Evolutionary conservation across 2,797 vertebrate species (phyloP).

Genomic region (Geotrypetes seraphini): DNA sequence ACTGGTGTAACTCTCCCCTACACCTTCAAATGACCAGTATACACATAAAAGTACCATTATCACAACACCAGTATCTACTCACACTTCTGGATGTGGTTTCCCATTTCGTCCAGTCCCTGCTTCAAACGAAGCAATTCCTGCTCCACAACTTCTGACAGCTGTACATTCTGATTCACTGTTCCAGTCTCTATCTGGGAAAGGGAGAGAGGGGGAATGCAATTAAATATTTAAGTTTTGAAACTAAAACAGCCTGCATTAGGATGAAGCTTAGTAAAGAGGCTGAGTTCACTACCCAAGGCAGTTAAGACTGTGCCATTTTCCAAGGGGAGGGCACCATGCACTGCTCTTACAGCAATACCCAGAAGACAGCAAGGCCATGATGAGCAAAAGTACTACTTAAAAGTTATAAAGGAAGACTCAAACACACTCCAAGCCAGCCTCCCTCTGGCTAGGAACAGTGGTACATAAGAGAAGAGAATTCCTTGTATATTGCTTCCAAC

Average conservation of each 20-base stretch:
- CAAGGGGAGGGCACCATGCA: too few relatives aligned
- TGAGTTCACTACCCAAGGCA: background rate
- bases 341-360: too few relatives aligned
- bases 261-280: background rate
- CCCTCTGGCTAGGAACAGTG: too few relatives aligned
- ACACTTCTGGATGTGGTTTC: background rate
- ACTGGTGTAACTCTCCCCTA: too few relatives aligned
- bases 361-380: too few relatives aligned
- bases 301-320: background rate
- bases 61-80: background rate
- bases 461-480: too few relatives aligned
- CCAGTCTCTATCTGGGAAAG: background rate
- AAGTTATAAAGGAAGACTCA: too few relatives aligned
- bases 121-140: background rate
- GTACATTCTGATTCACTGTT: background rate
- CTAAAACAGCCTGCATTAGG: fast-evolving
- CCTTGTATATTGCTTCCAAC: too few relatives aligned
- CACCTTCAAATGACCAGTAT: background rate
- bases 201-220: background rate
- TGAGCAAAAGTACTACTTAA: too few relatives aligned
- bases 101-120: background rate
- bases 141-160: background rate
- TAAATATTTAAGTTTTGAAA: too few relatives aligned
- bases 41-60: background rate
- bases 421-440: too few relatives aligned